These are phyloP conservation scores for Suillia variegata DNA, from an alignment of 2,888 invertebrate genomes.

Conservation along the genomic window DNA sequence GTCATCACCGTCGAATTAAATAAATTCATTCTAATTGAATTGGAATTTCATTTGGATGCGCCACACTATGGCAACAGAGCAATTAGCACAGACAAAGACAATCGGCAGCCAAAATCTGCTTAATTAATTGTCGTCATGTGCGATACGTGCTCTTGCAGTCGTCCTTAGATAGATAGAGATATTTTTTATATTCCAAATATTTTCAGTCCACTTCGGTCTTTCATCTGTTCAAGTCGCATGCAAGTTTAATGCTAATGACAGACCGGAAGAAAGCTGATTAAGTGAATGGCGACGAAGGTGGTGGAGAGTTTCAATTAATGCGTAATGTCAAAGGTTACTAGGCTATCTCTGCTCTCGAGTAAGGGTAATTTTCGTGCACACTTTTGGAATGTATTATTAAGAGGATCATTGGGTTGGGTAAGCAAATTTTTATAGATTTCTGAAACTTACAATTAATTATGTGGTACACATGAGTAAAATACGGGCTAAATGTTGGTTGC, in stretches of 20 bases:
- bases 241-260: neutral
- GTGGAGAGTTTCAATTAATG: too few species aligned
- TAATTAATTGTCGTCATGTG: constrained; percentile 4
- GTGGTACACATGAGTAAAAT: too few species aligned
- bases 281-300: neutral
- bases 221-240: neutral
- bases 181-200: too few species aligned
- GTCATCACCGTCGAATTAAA: too few species aligned
- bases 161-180: too few species aligned
- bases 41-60: neutral
- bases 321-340: neutral
- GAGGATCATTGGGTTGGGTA: too few species aligned
- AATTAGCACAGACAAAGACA: neutral
- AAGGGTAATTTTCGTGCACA: too few species aligned
- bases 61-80: neutral
- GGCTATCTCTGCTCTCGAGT: neutral
- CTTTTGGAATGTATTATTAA: too few species aligned
- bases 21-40: neutral
- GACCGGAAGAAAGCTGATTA: neutral
- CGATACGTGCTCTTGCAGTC: neutral
- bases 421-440: too few species aligned
- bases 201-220: too few species aligned
- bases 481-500: too few species aligned
- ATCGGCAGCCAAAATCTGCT: neutral
- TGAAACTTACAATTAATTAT: too few species aligned